Base-by-base conservation (phyloP, 2,113 vertebrate species). In the Saccopteryx bilineata region DNA sequence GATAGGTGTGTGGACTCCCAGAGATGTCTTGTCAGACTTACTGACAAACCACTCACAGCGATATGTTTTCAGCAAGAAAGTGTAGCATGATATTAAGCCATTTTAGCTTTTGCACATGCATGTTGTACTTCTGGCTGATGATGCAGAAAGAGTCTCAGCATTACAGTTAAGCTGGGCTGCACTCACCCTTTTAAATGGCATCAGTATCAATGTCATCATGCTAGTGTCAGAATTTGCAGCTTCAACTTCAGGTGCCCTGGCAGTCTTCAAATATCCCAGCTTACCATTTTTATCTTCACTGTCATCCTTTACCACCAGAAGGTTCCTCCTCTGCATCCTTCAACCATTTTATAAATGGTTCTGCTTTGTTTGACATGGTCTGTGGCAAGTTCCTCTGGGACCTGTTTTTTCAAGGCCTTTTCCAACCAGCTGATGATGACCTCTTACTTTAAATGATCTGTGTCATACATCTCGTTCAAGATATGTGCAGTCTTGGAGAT, bases 161-260 rank as follows among this genome's bases (percentile, higher is more conserved):
- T 97, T 96, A 98, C 56, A 97, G 98, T 84, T 98, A 98, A 98
- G 98, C 98, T 97, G 96, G 33, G 96, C 88, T 94, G 93, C 93
- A 91, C 95, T 90, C 97, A 92, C 97, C 97, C 96, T 90, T 98
- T 98, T 98, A 99, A 99, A 99, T 99, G 95, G 99, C 99, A 98
- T 99, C 99, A 21, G 99, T 99, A 97, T 99, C 99, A n/a, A 99
- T 99, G 98, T 99, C 99, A 0, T 99, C 99, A 46, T 99, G 99
- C 96, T 99, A 99, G 74, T 94, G 97, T 98, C 99, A 63, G 99
- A 98, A 98, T 99, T 99, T 98, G 99, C 98, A 56, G 99, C 99
- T 98, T 99, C 99, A 97, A 99, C 99, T 98, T 99, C 99, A 90
- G 99, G 99, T 98, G 99, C 99, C 54, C 98, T 99, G 97, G 99